Percentiles rank a stretch among this genome's conserved stretches.
Conservation (phyloP, 2,113 vertebrate genomes). For the Mesitornis unicolor region DNA sequence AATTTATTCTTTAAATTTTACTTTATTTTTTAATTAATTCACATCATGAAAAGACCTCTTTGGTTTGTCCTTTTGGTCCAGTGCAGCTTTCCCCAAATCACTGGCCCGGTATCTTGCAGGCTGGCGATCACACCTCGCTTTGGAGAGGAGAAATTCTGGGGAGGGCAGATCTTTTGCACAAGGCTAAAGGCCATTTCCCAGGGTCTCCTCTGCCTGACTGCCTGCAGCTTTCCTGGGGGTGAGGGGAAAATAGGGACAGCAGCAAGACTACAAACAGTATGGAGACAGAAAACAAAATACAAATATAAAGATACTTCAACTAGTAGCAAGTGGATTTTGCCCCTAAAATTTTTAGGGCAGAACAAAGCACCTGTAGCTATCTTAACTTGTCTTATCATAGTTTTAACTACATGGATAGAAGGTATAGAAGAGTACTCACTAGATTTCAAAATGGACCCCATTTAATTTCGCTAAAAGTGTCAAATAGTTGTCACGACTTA, state of each 20-base stretch:
- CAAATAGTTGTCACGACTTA: neutral
- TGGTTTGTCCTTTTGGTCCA: neutral
- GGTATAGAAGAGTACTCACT: neutral
- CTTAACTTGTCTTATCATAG: neutral
- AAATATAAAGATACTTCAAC: neutral
- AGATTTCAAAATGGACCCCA: neutral
- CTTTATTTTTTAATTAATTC: neutral
- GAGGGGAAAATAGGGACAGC: neutral
- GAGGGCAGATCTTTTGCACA: neutral
- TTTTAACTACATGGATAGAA: neutral
- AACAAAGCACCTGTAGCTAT: neutral
- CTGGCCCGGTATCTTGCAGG: neutral
- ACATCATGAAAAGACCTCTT: neutral
- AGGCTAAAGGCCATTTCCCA: neutral
- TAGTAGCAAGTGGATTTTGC: neutral
- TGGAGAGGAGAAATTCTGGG: neutral
- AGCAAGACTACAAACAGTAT: neutral
- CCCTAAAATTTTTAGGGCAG: neutral
- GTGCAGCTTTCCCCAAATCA: neutral
- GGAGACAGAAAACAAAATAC: neutral
- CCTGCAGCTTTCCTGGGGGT: neutral
- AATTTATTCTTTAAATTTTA: neutral
- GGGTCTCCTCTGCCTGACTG: neutral
- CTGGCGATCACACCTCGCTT: neutral
- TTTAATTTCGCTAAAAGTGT: neutral